Evolutionary conservation across 2,797 vertebrate species (phyloP).

Genomic region (Acipenser ruthenus): DNA sequence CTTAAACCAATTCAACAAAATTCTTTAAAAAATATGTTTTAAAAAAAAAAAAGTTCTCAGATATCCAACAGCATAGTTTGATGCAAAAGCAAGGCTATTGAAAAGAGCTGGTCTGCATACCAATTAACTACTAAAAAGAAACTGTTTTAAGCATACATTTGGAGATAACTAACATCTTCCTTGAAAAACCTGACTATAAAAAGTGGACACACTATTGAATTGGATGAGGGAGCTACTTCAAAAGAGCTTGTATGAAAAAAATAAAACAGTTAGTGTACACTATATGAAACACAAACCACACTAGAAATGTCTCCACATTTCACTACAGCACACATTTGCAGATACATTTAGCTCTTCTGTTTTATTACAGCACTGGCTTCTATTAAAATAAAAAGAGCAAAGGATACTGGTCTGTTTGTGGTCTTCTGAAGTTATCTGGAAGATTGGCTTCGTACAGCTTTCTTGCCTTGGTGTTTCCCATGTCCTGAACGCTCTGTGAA

Average conservation of each 20-base stretch:
- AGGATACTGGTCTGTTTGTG: slow-evolving; percentile 99
- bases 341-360: neutral
- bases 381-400: slow-evolving; percentile 30
- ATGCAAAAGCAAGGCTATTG: slow-evolving; percentile 8
- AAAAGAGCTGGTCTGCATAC: neutral
- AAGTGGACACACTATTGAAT: neutral
- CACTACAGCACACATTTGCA: neutral
- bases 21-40: too few species aligned
- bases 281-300: neutral
- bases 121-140: slow-evolving; percentile 8
- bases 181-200: slow-evolving; percentile 13
- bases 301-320: neutral
- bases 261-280: neutral
- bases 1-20: too few species aligned
- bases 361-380: too few species aligned
- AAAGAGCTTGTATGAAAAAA: slow-evolving; percentile 13
- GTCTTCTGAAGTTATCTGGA: slow-evolving; percentile 88
- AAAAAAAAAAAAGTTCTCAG: too few species aligned
- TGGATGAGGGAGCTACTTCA: slow-evolving; percentile 20
- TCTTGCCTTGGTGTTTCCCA: slow-evolving; percentile 87
- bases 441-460: slow-evolving; percentile 90
- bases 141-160: neutral
- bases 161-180: neutral
- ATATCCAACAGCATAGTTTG: slow-evolving; percentile 6
- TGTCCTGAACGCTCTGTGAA: slow-evolving; percentile 88